Base-by-base conservation (phyloP, 1,140 invertebrate genomes). In the Dinothrombium tinctorium region DNA sequence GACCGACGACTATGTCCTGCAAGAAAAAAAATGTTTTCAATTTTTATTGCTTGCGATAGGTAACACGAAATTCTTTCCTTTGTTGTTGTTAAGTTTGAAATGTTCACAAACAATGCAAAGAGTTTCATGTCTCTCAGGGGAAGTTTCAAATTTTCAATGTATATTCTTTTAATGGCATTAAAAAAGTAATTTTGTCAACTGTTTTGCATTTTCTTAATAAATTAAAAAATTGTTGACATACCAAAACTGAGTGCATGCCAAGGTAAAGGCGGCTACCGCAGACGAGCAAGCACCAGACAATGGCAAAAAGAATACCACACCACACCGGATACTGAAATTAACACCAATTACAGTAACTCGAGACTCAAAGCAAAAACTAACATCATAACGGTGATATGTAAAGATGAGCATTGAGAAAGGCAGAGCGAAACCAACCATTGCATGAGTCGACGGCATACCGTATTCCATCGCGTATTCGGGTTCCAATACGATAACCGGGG, bases 371-470 rank as follows among this genome's bases (percentile, higher is more conserved):
- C 14, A 42, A 33, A n/a, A 32, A 49, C 57, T 41, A 69, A 72
- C 65, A 73, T 78, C 69, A 56, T 87, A 89, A 60, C 76, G 63
- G 53, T 74, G 64, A 53, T 72, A 68, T 5, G 78, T 79, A 49
- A 76, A 80, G 41, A 78, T 59, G 40, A 86, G 53, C 33, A 84
- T 64, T 12, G 78, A 75, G 55, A 82, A 79, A 33, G 82, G 82
- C 51, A 90, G 75, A 0, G 76, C 73, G 15, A 80, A 66, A 3
- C 72, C 78, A 32, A 84, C 74, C 76, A 87, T 83, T 3, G 83
- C 82, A 63, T 90, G 83, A 2, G 82, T 87, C 3, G 81, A 87
- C 9, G 82, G 82, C 77, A 90, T 83, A 20, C 81, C 81, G 65
- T 83, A 89, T 56, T 89, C 82, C 45, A 79, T 56, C 1, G 73